These are phyloP conservation scores for Zelleria hepariella DNA, from an alignment of 2,888 invertebrate genomes.

Conservation along the genomic window DNA sequence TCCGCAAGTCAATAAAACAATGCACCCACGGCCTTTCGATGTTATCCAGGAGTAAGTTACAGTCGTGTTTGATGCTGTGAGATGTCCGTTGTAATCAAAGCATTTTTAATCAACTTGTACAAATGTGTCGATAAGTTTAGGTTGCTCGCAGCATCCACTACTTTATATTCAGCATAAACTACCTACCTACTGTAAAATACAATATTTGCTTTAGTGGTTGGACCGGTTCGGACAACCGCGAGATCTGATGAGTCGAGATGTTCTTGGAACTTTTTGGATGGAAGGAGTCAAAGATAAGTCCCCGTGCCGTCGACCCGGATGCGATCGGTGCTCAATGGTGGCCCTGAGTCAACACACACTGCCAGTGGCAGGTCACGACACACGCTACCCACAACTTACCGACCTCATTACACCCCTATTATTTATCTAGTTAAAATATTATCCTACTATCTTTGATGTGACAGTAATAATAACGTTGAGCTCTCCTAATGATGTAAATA, in stretches of 20 bases:
- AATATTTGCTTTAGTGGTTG: constrained; percentile 12
- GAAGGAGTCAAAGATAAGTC: constrained; percentile 31
- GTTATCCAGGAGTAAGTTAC: not conserved
- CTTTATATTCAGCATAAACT: not conserved
- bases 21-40: not conserved
- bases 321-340: constrained; percentile 18
- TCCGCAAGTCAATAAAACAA: constrained; percentile 4
- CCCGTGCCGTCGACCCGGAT: constrained; percentile 46
- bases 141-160: not conserved
- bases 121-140: not conserved
- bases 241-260: constrained; percentile 17
- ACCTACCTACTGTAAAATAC: not conserved
- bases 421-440: not conserved
- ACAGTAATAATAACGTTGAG: not conserved
- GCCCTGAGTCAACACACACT: constrained; percentile 22
- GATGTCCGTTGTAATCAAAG: no score
- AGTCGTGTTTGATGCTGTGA: no score
- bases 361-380: constrained; percentile 1
- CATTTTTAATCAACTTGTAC: not conserved
- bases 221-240: constrained; percentile 22
- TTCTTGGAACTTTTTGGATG: constrained; percentile 29
- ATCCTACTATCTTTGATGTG: not conserved
- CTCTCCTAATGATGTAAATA: no score
- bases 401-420: not conserved
- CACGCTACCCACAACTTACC: not conserved